Conservation (phyloP, 2,797 vertebrate genomes). For the Semaprochilodus insignis region DNA sequence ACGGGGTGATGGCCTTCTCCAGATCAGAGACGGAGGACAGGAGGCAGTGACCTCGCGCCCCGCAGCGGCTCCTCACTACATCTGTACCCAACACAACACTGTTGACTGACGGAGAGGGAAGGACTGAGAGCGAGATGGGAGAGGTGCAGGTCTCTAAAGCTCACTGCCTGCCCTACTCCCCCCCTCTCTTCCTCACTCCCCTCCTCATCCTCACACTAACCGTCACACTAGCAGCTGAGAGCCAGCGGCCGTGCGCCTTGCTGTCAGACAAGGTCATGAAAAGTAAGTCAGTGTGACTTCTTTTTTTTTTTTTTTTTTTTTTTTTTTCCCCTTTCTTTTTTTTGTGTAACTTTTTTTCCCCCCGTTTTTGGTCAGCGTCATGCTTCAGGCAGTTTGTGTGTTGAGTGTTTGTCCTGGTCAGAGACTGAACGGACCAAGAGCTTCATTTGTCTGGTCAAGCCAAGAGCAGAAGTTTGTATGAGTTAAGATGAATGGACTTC, state of each 20-base stretch:
- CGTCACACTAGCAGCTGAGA: constrained; percentile 65
- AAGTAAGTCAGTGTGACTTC: constrained; percentile 51
- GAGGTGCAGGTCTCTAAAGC: constrained; percentile 45
- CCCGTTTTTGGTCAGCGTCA: constrained; percentile 19
- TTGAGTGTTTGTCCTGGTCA: constrained; percentile 63
- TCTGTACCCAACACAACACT: constrained; percentile 66
- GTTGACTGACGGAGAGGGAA: constrained; percentile 72
- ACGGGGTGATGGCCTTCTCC: constrained; percentile 99
- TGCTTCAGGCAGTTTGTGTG: constrained; percentile 60
- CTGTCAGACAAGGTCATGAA: constrained; percentile 50
- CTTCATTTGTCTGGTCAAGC: constrained; percentile 64
- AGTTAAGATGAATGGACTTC: constrained; percentile 60
- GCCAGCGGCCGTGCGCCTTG: constrained; percentile 57
- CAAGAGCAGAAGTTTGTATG: constrained; percentile 58
- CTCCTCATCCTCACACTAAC: constrained; percentile 66
- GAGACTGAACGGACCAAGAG: constrained; percentile 66
- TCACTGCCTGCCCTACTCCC: constrained; percentile 48
- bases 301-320: constrained; percentile 21
- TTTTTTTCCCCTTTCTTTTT: constrained; percentile 21
- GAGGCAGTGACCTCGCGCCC: constrained; percentile 86
- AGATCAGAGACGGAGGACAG: constrained; percentile 97
- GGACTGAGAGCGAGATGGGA: constrained; percentile 55
- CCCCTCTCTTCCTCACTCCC: constrained; percentile 52
- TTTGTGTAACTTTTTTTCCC: constrained; percentile 22
- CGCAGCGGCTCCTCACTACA: constrained; percentile 42